phyloP scores from a whole-genome alignment of 2,797 vertebrate species.

The Nannoperca australis region DNA sequence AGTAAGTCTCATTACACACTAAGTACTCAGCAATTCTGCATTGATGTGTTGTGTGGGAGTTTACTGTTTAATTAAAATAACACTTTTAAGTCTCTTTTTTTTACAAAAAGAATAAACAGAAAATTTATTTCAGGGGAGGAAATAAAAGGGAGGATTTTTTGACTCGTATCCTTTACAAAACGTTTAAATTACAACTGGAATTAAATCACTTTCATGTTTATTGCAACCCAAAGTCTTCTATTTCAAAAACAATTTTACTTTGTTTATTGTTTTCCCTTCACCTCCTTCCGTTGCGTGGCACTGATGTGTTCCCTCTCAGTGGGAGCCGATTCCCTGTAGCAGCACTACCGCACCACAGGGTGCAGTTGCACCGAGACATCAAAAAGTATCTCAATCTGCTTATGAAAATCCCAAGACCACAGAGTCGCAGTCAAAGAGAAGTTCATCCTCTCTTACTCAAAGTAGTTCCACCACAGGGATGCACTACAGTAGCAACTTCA shows the following conservation, averaged over 20 bases:
- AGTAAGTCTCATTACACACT: not conserved
- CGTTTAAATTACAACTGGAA: not conserved
- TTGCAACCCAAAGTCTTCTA: slow-evolving; percentile 27
- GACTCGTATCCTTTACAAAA: not conserved
- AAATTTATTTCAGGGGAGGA: not conserved
- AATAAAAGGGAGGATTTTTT: not conserved
- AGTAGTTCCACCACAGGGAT: slow-evolving; percentile 37
- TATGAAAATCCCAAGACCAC: slow-evolving; percentile 54
- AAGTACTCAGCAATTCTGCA: not conserved
- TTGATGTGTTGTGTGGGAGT: not conserved
- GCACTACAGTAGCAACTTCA: slow-evolving; percentile 36
- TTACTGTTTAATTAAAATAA: not conserved
- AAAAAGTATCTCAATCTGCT: slow-evolving; percentile 57
- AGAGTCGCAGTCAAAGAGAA: slow-evolving; percentile 38
- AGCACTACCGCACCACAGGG: slow-evolving; percentile 40
- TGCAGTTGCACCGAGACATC: slow-evolving; percentile 58
- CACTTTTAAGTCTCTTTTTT: not conserved
- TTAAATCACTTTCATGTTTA: slow-evolving; percentile 12
- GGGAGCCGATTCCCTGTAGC: slow-evolving; percentile 51
- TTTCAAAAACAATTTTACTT: slow-evolving; percentile 50
- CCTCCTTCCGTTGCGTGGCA: slow-evolving; percentile 37
- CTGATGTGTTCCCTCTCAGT: slow-evolving; percentile 39
- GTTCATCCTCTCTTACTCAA: slow-evolving; percentile 50
- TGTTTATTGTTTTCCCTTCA: slow-evolving; percentile 45
- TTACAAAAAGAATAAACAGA: not conserved